Evolutionary conservation across 2,797 vertebrate genomes (phyloP).

Genomic region (Numenius phaeopus): DNA sequence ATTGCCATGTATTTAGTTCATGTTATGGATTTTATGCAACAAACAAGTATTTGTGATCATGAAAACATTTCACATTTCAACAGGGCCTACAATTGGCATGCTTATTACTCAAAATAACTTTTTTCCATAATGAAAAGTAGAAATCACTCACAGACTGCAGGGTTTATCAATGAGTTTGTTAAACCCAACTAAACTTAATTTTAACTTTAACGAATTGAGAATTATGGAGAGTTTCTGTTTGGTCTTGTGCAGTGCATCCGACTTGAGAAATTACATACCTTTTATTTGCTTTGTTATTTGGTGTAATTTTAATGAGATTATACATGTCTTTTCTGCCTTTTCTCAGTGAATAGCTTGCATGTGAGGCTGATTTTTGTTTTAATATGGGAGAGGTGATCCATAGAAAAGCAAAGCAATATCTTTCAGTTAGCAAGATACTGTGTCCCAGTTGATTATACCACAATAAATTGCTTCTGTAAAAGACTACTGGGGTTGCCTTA

Average conservation of each 20-base stretch:
- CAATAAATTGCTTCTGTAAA: not conserved
- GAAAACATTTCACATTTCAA: slow-evolving; percentile 18
- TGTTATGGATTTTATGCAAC: slow-evolving; percentile 26
- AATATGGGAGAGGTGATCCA: not conserved
- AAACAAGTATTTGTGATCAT: slow-evolving; percentile 33
- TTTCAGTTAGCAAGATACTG: not conserved
- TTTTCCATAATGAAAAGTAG: slow-evolving; percentile 59
- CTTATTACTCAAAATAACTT: slow-evolving; percentile 39
- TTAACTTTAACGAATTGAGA: slow-evolving; percentile 62
- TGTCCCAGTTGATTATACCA: not conserved
- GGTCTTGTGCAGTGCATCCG: slow-evolving; percentile 76
- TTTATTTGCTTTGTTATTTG: not conserved
- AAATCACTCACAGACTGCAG: slow-evolving; percentile 63
- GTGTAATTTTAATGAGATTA: not conserved
- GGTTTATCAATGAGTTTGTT: slow-evolving; percentile 65
- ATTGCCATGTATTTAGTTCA: slow-evolving; percentile 23
- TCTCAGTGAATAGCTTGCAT: not conserved
- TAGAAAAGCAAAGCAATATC: not conserved
- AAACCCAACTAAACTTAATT: slow-evolving; percentile 73
- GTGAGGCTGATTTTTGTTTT: not conserved
- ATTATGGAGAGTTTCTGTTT: slow-evolving; percentile 72
- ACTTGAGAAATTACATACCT: not conserved
- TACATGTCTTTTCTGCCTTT: not conserved
- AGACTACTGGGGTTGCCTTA: not conserved
- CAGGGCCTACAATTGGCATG: slow-evolving; percentile 32